Evolutionary conservation across 2,888 invertebrate species (phyloP).

Genomic region (Argyresthia goedartella): DNA sequence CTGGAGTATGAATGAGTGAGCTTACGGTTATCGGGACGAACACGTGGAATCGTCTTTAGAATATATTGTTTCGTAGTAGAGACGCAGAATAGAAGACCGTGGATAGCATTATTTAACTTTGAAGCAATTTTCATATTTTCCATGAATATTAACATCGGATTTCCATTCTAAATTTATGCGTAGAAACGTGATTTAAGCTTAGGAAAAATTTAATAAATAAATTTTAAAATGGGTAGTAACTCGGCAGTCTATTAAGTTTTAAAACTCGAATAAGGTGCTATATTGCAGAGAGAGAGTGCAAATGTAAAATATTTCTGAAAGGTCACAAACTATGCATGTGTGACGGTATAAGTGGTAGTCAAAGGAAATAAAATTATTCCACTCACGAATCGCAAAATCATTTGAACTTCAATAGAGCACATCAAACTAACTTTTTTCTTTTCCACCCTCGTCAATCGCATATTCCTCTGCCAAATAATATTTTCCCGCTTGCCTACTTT

Average conservation of each 20-base stretch:
- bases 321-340: too few relatives aligned
- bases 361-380: conserved; percentile 32
- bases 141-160: background rate
- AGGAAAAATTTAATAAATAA: background rate
- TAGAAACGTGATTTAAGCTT: background rate
- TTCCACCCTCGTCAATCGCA: conserved; percentile 39
- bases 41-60: conserved; percentile 32
- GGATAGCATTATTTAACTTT: background rate
- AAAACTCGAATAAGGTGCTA: too few relatives aligned
- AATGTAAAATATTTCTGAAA: too few relatives aligned
- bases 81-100: background rate
- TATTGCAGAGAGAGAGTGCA: too few relatives aligned
- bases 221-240: background rate
- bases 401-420: conserved; percentile 40
- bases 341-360: conserved; percentile 29
- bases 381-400: conserved; percentile 40
- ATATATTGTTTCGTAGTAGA: conserved; percentile 8
- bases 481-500: conserved; percentile 21
- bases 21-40: conserved; percentile 42
- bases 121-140: background rate
- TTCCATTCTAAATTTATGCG: too few relatives aligned
- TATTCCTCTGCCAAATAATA: conserved; percentile 31
- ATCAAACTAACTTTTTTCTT: conserved; percentile 45
- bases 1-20: conserved; percentile 56
- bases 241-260: too few relatives aligned